phyloP scores from a whole-genome alignment of 1,140 invertebrate species.

The Drosophila albomicans region DNA sequence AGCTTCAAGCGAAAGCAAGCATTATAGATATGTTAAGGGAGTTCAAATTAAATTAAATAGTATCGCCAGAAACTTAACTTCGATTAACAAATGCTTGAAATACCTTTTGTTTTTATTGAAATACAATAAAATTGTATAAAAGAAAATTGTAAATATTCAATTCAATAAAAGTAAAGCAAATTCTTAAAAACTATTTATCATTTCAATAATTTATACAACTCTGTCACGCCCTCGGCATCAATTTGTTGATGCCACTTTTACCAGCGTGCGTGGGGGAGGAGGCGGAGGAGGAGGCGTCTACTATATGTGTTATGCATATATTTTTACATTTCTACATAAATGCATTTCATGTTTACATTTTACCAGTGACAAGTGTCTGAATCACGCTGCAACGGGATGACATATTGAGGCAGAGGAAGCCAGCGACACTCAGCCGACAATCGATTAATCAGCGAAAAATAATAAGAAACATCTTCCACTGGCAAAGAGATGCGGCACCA shows the following conservation, averaged over 20 bases:
- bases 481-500: conserved; percentile 1
- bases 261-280: not conserved
- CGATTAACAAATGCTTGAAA: too few relatives aligned
- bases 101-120: too few relatives aligned
- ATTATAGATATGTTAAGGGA: not conserved
- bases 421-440: conserved; percentile 80
- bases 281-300: not conserved
- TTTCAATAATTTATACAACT: conserved; percentile 24
- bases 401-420: conserved; percentile 74
- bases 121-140: too few relatives aligned
- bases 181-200: not conserved
- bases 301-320: conserved; percentile 11
- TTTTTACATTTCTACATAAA: conserved; percentile 74
- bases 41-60: conserved; percentile 15
- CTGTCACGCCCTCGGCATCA: conserved; percentile 31
- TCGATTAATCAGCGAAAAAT: conserved; percentile 82
- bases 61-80: not conserved
- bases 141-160: too few relatives aligned
- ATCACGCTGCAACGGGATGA: conserved; percentile 74
- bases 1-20: not conserved
- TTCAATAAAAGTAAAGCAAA: too few relatives aligned
- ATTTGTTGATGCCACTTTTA: conserved; percentile 28
- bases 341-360: conserved; percentile 83
- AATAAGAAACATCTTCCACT: conserved; percentile 76
- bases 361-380: conserved; percentile 82